Conservation (phyloP, 2,797 vertebrate genomes). For the Pseudochaenichthys georgianus region DNA sequence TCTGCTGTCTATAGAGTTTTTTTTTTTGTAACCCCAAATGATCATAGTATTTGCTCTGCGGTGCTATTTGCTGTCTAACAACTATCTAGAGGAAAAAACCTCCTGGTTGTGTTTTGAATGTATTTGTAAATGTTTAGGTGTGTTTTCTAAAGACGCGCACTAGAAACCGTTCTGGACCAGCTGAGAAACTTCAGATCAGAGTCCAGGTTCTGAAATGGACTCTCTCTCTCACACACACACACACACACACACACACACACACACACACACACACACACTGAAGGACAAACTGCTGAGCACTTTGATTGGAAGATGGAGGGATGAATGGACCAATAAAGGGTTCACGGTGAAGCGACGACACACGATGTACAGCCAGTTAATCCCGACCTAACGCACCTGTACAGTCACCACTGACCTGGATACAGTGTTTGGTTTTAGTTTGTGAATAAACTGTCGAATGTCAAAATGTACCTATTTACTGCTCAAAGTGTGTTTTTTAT, state of each 20-base stretch:
- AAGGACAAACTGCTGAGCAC: constrained; percentile 70
- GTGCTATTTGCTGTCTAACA: constrained; percentile 79
- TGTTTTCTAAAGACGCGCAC: constrained; percentile 69
- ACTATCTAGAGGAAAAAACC: constrained; percentile 70
- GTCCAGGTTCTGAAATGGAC: constrained; percentile 13
- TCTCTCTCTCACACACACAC: background rate
- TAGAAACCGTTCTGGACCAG: constrained; percentile 24
- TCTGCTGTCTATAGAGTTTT: constrained; percentile 19
- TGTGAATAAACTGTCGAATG: constrained; percentile 89
- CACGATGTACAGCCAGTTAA: constrained; percentile 69
- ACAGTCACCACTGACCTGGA: constrained; percentile 75
- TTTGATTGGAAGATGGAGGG: constrained; percentile 56
- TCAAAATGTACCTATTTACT: constrained; percentile 52
- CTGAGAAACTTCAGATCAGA: constrained; percentile 11
- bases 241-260: background rate
- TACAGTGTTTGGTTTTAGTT: constrained; percentile 76
- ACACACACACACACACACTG: constrained; percentile 31
- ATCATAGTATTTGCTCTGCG: constrained; percentile 64
- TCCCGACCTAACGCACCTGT: constrained; percentile 80
- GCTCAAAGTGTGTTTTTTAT: background rate
- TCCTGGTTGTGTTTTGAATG: constrained; percentile 79
- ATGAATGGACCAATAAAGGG: constrained; percentile 20
- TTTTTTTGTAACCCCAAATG: constrained; percentile 33
- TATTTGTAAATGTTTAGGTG: constrained; percentile 80
- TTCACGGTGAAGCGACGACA: background rate